Evolutionary conservation across 2,888 invertebrate genomes (phyloP), one percentile per base, ranked within the genome.

Genomic region (Monochamus alternatus): DNA sequence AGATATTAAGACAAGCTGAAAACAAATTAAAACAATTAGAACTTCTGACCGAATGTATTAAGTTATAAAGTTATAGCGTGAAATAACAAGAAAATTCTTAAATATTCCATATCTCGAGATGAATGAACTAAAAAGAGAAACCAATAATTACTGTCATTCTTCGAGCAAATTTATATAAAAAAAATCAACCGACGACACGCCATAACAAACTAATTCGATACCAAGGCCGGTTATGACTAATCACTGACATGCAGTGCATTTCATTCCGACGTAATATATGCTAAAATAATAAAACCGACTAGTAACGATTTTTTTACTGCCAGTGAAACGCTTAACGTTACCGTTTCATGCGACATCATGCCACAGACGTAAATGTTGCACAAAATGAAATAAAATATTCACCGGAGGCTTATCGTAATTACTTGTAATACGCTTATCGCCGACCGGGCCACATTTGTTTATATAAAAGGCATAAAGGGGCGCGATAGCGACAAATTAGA

Each of bases 401-500:
- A 31, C 60, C 60, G 47, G 43, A 5, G n/a, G 47, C 47, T 69
- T 60, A 60, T 66, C 44, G 47, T 47, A 69, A 69, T 69, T 38
- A 47, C 60, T 59, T 12, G 60, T 69, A 69, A 69, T 47, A 47
- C 30, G 31, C 63, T 71, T 71, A 71, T 71, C 70, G 38, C n/a
- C 52, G 8, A 32, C 44, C 47, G 47, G 47, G 60, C 22, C 31
- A 52, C 62, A 71, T 71, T 71, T 63, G 47, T 62, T 52, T 63
- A 52, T 63, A 63, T 62, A 63, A 63, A 71, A 47, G 47, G 47
- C 47, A 59, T 47, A n/a, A 60, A 69, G 38, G 60, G 44, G 44
- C 44, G 59, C 38, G 69, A 69, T 62, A 69, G 60, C 44, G 30
- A 69, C 60, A 69, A 69, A 71, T 71, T 63, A 62, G 70, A 71